Percentiles rank a stretch among this genome's conserved stretches.
Evolutionary conservation across 2,888 invertebrate species (phyloP).

Genomic region (Tachina fera): DNA sequence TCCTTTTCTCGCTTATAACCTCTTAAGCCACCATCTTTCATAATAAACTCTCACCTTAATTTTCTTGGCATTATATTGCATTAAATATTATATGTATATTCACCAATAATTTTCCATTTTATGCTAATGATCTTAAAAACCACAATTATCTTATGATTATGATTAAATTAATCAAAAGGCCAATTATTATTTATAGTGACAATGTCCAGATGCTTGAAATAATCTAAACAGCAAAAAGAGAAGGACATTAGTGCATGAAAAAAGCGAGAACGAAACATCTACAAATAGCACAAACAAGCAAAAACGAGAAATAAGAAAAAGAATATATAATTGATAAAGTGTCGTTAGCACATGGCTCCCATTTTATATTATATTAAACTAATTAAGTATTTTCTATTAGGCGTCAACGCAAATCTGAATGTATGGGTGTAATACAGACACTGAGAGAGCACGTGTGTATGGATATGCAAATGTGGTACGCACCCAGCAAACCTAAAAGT

Average conservation of each 20-base stretch:
- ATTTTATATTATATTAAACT: conserved; percentile 65
- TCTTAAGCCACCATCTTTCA: too few species aligned
- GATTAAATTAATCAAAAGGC: conserved; percentile 23
- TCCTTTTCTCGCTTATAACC: too few species aligned
- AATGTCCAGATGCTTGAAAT: conserved; percentile 23
- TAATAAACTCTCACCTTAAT: background rate
- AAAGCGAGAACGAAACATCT: background rate
- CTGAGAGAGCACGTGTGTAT: conserved; percentile 2
- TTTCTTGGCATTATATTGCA: background rate
- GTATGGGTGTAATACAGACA: background rate
- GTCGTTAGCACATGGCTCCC: conserved; percentile 62
- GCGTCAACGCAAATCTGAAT: background rate
- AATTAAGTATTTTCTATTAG: conserved; percentile 66
- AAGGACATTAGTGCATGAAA: background rate
- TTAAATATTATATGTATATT: background rate
- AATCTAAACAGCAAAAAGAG: background rate
- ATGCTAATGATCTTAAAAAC: conserved; percentile 44
- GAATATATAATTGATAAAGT: conserved; percentile 64
- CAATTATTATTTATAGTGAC: conserved; percentile 5
- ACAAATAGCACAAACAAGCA: background rate
- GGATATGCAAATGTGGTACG: background rate
- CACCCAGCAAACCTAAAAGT: background rate
- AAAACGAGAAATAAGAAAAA: background rate
- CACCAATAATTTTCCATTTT: conserved; percentile 20
- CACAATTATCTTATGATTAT: conserved; percentile 29